Percentiles rank a stretch among this genome's conserved stretches.
Conservation (phyloP, 2,888 invertebrate genomes). For the Margaritifera margaritifera region DNA sequence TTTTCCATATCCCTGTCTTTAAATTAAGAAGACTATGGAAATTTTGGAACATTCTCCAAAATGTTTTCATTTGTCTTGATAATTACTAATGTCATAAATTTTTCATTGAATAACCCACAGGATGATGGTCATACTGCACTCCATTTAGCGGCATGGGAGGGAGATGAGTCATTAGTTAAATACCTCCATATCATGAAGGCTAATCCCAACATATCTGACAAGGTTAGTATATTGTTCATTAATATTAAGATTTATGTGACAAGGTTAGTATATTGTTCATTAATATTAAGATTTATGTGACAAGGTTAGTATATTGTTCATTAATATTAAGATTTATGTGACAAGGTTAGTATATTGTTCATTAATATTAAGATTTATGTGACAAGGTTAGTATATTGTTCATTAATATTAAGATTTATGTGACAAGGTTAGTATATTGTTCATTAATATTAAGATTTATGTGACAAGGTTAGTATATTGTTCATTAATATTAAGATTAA, state of each 20-base stretch:
- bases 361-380: slow-evolving; percentile 75
- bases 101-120: slow-evolving; percentile 48
- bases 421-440: slow-evolving; percentile 84
- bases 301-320: not conserved
- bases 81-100: no score
- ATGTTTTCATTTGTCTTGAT: no score
- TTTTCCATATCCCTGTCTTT: no score
- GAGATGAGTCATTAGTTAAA: slow-evolving; percentile 94
- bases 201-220: slow-evolving; percentile 94
- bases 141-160: slow-evolving; percentile 96
- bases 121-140: slow-evolving; percentile 95
- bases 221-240: slow-evolving; percentile 80
- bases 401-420: no score
- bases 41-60: no score
- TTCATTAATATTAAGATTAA: no score
- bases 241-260: not conserved
- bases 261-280: not conserved
- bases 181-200: slow-evolving; percentile 96
- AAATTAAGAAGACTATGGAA: no score
- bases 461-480: not conserved
- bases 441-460: no score
- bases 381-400: slow-evolving; percentile 85
- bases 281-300: not conserved
- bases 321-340: not conserved
- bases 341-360: not conserved